Base-by-base conservation (phyloP, 2,888 invertebrate genomes). In the Allolobophora icterica region DNA sequence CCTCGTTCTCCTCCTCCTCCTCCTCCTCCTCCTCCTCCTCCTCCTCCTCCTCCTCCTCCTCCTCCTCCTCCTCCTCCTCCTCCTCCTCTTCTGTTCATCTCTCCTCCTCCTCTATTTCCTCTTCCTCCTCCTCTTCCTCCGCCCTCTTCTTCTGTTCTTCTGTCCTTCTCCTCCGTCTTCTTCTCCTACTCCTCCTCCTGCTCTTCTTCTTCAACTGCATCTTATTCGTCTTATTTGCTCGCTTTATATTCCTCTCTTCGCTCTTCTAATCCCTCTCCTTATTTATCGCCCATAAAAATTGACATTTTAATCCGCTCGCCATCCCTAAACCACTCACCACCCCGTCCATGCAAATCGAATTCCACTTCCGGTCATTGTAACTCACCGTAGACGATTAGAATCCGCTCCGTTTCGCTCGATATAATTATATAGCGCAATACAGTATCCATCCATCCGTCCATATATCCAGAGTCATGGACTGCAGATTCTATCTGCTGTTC, bases 401-500 rank as follows among this genome's bases (percentile, higher is more conserved):
- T 71, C 71, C 71, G 71, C 71, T 71, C 71, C 71, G 71, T 71
- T n/a, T 71, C 71, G 71, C 71, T n/a, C 71, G 71, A 71, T 71
- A 71, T n/a, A 71, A 71, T 71, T 71, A 71, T 71, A 71, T 71
- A 71, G 71, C 71, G 71, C 71, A 30, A 71, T 71, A 71, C 71
- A 71, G n/a, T 71, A 71, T 71, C 71, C n/a, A 71, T 71, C 71
- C 71, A 71, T 71, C n/a, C 71, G 71, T 71, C 6, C 71, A 71
- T 71, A 13, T 11, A 71, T 30, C 71, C 71, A 71, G 71, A 71
- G 71, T 71, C n/a, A n/a, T 71, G 2, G 71, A 71, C 71, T 71
- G 71, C 30, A n/a, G n/a, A 71, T 71, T 71, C 71, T 71, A 71
- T 30, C 71, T n/a, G 30, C 8, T 71, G 8, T 71, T 71, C 6